Percentiles rank a stretch among this genome's conserved stretches.
These are phyloP conservation scores for Falco novaeseelandiae DNA, from an alignment of 2,797 vertebrate genomes.

Conservation along the genomic window DNA sequence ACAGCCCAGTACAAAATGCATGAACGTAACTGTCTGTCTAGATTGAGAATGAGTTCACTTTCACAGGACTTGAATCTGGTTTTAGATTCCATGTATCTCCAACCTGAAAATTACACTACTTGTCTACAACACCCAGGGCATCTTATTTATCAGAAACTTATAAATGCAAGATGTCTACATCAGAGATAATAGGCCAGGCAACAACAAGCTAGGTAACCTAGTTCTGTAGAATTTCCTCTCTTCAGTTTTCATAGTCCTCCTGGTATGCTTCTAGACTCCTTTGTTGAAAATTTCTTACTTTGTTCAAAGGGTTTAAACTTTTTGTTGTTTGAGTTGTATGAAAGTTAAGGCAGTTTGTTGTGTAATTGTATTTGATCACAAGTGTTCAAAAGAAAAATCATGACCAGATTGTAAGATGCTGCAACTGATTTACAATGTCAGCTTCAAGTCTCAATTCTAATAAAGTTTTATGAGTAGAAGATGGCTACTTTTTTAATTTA, in stretches of 20 bases:
- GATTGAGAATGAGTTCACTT: neutral
- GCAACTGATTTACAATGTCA: neutral
- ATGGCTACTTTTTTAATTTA: neutral
- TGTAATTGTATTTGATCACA: neutral
- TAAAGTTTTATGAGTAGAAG: neutral
- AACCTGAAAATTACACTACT: neutral
- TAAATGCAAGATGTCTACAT: neutral
- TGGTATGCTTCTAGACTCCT: accelerated
- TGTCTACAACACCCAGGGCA: neutral
- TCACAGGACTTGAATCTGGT: neutral
- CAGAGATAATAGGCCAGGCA: neutral
- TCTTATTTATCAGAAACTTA: neutral
- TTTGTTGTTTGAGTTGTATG: neutral
- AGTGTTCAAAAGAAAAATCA: neutral
- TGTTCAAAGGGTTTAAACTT: neutral
- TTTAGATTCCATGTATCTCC: neutral
- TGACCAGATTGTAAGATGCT: neutral
- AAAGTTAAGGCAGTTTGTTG: neutral
- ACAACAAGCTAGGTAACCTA: neutral
- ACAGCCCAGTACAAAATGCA: neutral
- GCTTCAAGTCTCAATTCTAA: neutral
- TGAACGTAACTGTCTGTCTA: neutral
- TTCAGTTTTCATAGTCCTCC: neutral
- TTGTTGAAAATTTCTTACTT: neutral
- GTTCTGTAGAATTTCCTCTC: neutral